These are phyloP conservation scores for Agriopis aurantiaria DNA, from an alignment of 2,888 invertebrate species.

Conservation along the genomic window DNA sequence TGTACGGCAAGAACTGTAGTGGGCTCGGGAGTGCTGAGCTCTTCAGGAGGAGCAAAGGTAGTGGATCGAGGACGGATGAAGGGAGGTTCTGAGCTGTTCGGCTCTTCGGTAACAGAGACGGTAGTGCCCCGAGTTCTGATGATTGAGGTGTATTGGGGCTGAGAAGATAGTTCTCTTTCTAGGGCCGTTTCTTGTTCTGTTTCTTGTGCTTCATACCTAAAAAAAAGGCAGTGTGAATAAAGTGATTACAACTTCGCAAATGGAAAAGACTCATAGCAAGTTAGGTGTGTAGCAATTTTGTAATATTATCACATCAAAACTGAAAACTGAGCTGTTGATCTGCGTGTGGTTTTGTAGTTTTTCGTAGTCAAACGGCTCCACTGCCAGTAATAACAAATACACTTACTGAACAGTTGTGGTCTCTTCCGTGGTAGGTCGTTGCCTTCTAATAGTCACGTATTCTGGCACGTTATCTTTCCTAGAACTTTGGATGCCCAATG, in stretches of 20 bases:
- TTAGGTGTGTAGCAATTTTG: no score
- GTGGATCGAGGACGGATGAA: constrained; percentile 65
- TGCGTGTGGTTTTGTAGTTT: no score
- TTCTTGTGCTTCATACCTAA: constrained; percentile 69
- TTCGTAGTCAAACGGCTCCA: neutral
- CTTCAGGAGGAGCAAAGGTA: constrained; percentile 58
- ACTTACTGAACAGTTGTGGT: constrained; percentile 82
- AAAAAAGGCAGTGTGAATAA: constrained; percentile 12
- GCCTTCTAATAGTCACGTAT: constrained; percentile 89
- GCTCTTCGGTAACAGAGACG: constrained; percentile 55
- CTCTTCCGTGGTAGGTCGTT: constrained; percentile 82
- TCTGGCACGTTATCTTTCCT: constrained; percentile 82
- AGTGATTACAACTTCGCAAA: neutral
- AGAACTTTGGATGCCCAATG: constrained; percentile 64
- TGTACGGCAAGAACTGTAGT: constrained; percentile 79
- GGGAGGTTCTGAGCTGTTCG: constrained; percentile 62
- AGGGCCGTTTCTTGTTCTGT: constrained; percentile 71
- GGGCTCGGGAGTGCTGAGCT: constrained; percentile 66
- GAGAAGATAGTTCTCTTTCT: constrained; percentile 78
- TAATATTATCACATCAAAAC: no score
- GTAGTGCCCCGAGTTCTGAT: constrained; percentile 72
- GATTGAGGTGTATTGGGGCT: constrained; percentile 77
- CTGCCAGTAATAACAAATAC: neutral
- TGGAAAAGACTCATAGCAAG: no score
- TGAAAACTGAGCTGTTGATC: no score